A percentile compares a stretch with the other conserved stretches of the same genome.
phyloP scores from a whole-genome alignment of 2,113 vertebrate species.

The Leucoraja erinaceus region DNA sequence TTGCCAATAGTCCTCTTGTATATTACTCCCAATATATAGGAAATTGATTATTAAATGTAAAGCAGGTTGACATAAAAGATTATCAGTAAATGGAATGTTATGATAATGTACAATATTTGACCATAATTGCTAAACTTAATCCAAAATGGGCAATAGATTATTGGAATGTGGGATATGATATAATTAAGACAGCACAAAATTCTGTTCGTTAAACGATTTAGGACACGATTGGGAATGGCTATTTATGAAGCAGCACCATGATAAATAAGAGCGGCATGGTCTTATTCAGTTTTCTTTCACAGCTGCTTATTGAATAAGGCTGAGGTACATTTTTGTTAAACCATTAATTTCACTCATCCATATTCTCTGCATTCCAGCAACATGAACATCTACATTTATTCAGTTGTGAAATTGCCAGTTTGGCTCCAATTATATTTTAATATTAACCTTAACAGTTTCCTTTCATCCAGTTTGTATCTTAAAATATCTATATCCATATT shows the following conservation, averaged over 20 bases:
- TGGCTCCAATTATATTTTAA: background rate
- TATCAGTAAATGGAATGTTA: background rate
- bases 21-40: background rate
- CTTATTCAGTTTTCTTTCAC: background rate
- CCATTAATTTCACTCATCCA: constrained; percentile 1
- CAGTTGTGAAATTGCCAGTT: background rate
- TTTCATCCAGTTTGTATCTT: background rate
- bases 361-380: background rate
- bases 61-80: background rate
- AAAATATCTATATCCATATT: background rate
- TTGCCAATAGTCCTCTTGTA: background rate
- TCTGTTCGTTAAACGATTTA: background rate
- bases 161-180: background rate
- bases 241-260: background rate
- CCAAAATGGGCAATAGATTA: background rate
- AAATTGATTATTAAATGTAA: background rate
- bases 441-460: background rate
- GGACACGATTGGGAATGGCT: constrained; percentile 16
- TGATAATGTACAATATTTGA: background rate
- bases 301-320: constrained; percentile 16
- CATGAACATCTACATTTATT: background rate
- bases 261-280: constrained; percentile 7
- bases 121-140: background rate
- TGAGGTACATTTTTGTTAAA: constrained; percentile 3
- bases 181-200: constrained; percentile 2